Percentiles rank a stretch among this genome's conserved stretches.
phyloP scores from a whole-genome alignment of 2,888 invertebrate genomes.

The Agriopis leucophaearia region DNA sequence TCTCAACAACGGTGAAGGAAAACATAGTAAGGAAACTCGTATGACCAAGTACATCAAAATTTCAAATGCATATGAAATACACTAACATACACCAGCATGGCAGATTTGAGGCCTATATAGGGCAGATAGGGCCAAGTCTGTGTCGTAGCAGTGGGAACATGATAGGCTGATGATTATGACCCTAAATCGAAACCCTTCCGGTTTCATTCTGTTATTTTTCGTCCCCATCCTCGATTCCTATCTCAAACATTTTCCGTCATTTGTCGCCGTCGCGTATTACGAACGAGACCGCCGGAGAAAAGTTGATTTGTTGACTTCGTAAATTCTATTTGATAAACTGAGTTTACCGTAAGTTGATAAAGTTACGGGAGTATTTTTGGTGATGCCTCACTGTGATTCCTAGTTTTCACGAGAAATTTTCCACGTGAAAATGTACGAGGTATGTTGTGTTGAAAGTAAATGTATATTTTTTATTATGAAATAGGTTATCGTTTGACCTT shows the following conservation, averaged over 20 bases:
- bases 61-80: too few species aligned
- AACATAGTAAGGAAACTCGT: too few species aligned
- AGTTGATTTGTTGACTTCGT: constrained; percentile 34
- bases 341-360: constrained; percentile 13
- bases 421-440: not conserved
- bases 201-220: too few species aligned
- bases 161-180: too few species aligned
- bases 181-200: too few species aligned
- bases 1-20: too few species aligned
- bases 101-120: too few species aligned
- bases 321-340: constrained; percentile 31
- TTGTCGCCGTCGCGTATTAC: not conserved
- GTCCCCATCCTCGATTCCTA: not conserved
- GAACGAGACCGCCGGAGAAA: constrained; percentile 3
- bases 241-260: not conserved
- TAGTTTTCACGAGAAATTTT: constrained; percentile 9
- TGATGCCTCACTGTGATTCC: not conserved
- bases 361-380: constrained; percentile 15
- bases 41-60: too few species aligned
- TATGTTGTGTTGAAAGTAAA: not conserved
- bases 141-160: too few species aligned
- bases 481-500: too few species aligned
- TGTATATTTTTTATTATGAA: not conserved
- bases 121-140: too few species aligned
- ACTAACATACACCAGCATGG: too few species aligned